phyloP scores from a whole-genome alignment of 2,888 invertebrate genomes.

The Pomacea canaliculata region DNA sequence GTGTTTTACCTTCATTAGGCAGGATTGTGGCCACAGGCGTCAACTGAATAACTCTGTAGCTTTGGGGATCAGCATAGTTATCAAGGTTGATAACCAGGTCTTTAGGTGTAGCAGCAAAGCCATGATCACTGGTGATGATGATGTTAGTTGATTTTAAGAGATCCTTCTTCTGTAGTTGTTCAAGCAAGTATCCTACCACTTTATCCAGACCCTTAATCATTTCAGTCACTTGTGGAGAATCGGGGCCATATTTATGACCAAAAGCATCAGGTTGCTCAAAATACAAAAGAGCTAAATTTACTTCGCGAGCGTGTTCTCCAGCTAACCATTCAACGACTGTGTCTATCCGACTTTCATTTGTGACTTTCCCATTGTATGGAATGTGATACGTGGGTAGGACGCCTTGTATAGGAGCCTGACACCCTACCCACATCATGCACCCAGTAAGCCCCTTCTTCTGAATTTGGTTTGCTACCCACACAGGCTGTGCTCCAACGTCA shows the following conservation, averaged over 20 bases:
- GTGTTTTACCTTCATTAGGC: conserved; percentile 70
- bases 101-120: conserved; percentile 75
- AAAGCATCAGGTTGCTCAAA: conserved; percentile 79
- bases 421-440: conserved; percentile 81
- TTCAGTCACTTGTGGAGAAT: conserved; percentile 69
- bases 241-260: conserved; percentile 75
- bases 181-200: conserved; percentile 71
- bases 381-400: conserved; percentile 44
- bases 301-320: conserved; percentile 71
- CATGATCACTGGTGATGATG: conserved; percentile 81
- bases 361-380: conserved; percentile 50
- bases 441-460: conserved; percentile 76
- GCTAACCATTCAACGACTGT: conserved; percentile 62
- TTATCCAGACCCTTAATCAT: conserved; percentile 72
- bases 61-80: conserved; percentile 40
- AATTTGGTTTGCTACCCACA: conserved; percentile 72
- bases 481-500: conserved; percentile 67
- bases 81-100: conserved; percentile 52
- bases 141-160: conserved; percentile 76
- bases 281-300: conserved; percentile 79
- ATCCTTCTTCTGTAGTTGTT: conserved; percentile 72
- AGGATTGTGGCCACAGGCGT: conserved; percentile 76
- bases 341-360: conserved; percentile 51
- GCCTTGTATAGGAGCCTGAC: conserved; percentile 68
- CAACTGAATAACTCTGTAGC: conserved; percentile 70